Evolutionary conservation across 2,888 invertebrate genomes (phyloP), one percentile per base, ranked within the genome.

Genomic region (Diploptera punctata): DNA sequence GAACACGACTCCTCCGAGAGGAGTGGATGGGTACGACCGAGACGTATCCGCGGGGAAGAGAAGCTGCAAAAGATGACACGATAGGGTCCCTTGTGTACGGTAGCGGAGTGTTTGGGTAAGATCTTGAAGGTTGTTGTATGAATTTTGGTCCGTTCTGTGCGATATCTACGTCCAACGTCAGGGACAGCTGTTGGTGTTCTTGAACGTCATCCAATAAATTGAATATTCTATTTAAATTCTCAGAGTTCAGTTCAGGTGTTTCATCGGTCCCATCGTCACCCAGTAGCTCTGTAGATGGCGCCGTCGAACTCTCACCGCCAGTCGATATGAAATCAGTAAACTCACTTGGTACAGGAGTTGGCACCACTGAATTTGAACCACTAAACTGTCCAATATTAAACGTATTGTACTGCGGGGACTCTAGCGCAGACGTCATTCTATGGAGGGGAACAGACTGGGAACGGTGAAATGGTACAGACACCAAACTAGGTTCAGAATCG

Each of bases 401-500:
- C 84, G 77, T 83, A 84, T 76, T 85, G 85, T 77, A 84, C 31
- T 79, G 80, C 18, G 80, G 79, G 26, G 79, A 77, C 62, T 84
- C 84, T 19, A 86, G 78, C 0, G 82, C 81, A 3, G 83, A 78
- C 16, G 77, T 80, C 80, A 87, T 89, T 75, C 87, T 87, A 78
- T 89, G 89, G 21, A 92, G 82, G 0, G 94, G 94, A 65, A 93
- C 94, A 16, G 94, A 94, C 78, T 93, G 94, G 7, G 94, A 94
- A 68, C 94, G 86, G 29, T 76, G 72, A 70, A 76, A 79, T 76
- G 61, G 78, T 19, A 68, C 54, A 29, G 54, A 65, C 31, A 61
- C 61, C n/a, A 38, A 33, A 18, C 43, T 62, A 26, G 33, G 71
- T 47, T 73, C 84, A 76, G 85, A 87, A 61, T 86, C 87, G 74